Percentiles rank a stretch among this genome's conserved stretches.
Conservation (phyloP, 2,113 vertebrate species). For the Pelobates fuscus region DNA sequence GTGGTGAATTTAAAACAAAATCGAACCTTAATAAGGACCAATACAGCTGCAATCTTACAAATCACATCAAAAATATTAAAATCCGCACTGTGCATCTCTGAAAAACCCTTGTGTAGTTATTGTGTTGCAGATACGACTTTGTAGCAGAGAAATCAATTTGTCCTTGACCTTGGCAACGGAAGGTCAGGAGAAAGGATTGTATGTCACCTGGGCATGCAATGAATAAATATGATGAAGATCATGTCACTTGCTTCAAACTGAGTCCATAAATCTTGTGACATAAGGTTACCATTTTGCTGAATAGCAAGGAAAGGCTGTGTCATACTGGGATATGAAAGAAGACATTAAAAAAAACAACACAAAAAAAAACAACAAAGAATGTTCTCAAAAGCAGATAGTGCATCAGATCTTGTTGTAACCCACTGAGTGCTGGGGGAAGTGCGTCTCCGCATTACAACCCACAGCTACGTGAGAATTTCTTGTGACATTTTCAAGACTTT, state of each 20-base stretch:
- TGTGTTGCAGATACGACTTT: too few relatives aligned
- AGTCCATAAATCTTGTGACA: constrained; percentile 31
- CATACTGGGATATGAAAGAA: neutral
- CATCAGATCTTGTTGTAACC: neutral
- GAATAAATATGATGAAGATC: constrained; percentile 35
- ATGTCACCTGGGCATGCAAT: constrained; percentile 12
- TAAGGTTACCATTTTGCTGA: constrained; percentile 19
- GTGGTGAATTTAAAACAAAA: too few relatives aligned
- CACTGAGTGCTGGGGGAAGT: neutral
- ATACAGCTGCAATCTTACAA: too few relatives aligned
- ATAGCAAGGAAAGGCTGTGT: neutral
- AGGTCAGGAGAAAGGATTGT: constrained; percentile 9
- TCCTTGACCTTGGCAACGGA: constrained; percentile 29
- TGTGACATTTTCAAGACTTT: neutral
- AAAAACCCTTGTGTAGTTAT: too few relatives aligned
- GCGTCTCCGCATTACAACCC: neutral
- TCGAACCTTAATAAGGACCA: too few relatives aligned
- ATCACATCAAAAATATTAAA: too few relatives aligned
- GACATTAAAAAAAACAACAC: neutral
- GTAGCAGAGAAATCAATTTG: constrained; percentile 29
- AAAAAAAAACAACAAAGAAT: neutral
- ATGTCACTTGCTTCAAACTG: constrained; percentile 16
- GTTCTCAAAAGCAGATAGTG: neutral
- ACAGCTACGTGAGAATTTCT: neutral
- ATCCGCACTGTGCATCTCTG: too few relatives aligned